Evolutionary conservation across 92 coral and sea anemone genomes (phyloP).

Genomic region (Zoanthus sansibaricus): DNA sequence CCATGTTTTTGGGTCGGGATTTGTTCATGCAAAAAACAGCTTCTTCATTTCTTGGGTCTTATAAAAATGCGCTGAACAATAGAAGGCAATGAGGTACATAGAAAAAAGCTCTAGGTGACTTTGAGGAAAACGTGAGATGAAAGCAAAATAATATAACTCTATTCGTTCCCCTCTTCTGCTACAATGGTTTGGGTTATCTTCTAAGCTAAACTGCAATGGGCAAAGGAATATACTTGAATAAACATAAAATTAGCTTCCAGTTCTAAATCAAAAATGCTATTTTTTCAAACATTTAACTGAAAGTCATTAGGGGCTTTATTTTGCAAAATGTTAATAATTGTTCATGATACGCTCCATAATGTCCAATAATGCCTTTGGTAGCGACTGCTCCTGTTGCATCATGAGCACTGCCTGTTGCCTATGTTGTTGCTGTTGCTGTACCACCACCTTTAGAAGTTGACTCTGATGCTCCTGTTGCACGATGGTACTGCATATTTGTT

Average conservation of each 20-base stretch:
- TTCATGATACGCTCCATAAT: too few relatives aligned
- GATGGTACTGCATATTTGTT: too few relatives aligned
- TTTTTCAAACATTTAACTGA: constrained; percentile 47
- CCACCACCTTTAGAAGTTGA: too few relatives aligned
- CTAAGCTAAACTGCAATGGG: not conserved
- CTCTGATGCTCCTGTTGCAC: too few relatives aligned
- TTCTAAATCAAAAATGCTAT: constrained; percentile 51
- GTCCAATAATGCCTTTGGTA: too few relatives aligned
- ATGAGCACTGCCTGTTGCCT: too few relatives aligned
- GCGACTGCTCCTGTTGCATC: too few relatives aligned
- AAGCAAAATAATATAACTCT: constrained; percentile 17
- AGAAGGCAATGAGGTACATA: constrained; percentile 51
- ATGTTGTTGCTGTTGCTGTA: too few relatives aligned
- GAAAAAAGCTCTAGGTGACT: constrained; percentile 52
- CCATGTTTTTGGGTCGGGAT: too few relatives aligned
- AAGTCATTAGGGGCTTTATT: constrained; percentile 52
- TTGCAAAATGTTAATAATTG: constrained; percentile 46
- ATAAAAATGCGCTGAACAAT: constrained; percentile 45
- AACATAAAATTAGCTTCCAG: constrained; percentile 46
- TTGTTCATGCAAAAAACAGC: constrained; percentile 5
- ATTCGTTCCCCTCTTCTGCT: constrained; percentile 11
- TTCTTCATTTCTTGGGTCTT: constrained; percentile 21
- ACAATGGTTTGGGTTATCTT: constrained; percentile 15
- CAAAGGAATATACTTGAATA: not conserved
- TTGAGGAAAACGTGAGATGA: constrained; percentile 45